These are phyloP conservation scores for Lydus trimaculatus DNA, from an alignment of 2,888 invertebrate species.

Conservation along the genomic window DNA sequence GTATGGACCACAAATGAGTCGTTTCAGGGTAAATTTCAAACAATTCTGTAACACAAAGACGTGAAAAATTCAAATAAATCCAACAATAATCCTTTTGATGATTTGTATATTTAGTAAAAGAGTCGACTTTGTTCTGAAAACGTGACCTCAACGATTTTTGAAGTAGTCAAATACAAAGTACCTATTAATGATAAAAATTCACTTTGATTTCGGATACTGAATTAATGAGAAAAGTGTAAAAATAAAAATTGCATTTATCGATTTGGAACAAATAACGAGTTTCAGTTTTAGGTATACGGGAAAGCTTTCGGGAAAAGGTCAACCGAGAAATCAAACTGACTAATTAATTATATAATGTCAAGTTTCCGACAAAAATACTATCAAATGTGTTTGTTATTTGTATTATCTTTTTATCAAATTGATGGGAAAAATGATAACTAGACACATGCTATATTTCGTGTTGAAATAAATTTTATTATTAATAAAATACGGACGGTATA, in stretches of 20 bases:
- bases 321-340: neutral
- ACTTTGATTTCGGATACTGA: too few species aligned
- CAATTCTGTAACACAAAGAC: neutral
- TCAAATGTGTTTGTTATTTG: neutral
- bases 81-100: neutral
- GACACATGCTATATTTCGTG: constrained; percentile 30
- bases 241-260: too few species aligned
- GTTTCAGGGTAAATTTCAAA: neutral
- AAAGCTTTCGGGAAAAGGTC: neutral
- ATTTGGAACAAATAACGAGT: too few species aligned
- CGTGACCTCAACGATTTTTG: too few species aligned
- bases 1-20: neutral
- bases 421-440: constrained; percentile 8
- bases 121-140: too few species aligned
- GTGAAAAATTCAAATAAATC: neutral
- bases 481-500: constrained; percentile 11
- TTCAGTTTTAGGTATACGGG: too few species aligned
- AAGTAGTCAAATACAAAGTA: too few species aligned
- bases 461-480: constrained; percentile 23
- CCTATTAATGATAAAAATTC: too few species aligned
- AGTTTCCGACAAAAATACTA: neutral
- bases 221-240: too few species aligned
- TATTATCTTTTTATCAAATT: neutral
- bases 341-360: neutral
- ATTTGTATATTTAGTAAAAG: neutral